Base-by-base conservation (phyloP, 1,140 invertebrate genomes). In the Spodoptera litura region DNA sequence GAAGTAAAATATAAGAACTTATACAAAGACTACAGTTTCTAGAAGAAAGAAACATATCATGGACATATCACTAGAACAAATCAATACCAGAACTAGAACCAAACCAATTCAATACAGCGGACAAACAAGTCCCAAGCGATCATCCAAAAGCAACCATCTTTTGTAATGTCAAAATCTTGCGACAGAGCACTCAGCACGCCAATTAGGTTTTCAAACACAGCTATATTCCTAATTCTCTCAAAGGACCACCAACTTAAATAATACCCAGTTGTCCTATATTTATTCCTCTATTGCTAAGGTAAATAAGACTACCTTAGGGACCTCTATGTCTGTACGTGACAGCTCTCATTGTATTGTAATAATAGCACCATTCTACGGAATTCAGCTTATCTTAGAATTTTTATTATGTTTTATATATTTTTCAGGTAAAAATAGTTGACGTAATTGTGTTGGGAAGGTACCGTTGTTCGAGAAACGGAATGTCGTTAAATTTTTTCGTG, bases 121-220 rank as follows among this genome's bases (percentile, higher is more conserved):
- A 44, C 38, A 44, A 20, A 25, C 15, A 61, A 49, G 8, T 64
- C 38, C n/a, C 27, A 6, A 20, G 13, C 35, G 59, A 62, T 10
- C 4, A 38, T 44, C 35, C 61, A 11, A 49, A 49, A 49, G 15
- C 10, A 44, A 44, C 13, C 61, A 66, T 49, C 62, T 49, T 66
- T 66, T 66, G 38, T 66, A 8, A 12, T 25, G 20, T 44, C 44
- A 20, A 66, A 66, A 66, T 11, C 62, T 49, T 25, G 20, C 38
- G 9, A 66, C 15, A 5, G 58, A 66, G 9, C n/a, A 66, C 62
- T 66, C 49, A n/a, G 66, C 20, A 10, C 66, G 20, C 66, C 20
- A 70, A 70, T 70, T 53, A 70, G 66, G 62, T 70, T 70, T 70
- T 53, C 25, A 70, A 52, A 70, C 38, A 49, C 38, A 66, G 38